Base-by-base conservation (phyloP, 1,140 invertebrate genomes). In the Cryptotermes secundus region DNA sequence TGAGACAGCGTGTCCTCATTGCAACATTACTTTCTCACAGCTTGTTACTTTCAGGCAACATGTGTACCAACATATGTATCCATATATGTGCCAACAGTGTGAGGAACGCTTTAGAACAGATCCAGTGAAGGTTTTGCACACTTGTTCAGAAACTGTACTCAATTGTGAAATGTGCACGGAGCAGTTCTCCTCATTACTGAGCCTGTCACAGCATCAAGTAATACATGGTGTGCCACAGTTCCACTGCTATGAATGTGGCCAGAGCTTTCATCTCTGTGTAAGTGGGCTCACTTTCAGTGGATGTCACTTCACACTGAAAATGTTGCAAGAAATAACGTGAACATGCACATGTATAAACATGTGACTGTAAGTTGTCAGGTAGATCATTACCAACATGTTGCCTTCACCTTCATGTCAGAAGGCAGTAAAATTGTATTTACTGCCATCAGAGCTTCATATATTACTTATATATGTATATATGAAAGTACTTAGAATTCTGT, bases 51-150 rank as follows among this genome's bases (percentile, higher is more conserved):
- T 87, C 79, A 85, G 88, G 35, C 86, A 88, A 19, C 91, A 91
- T 85, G 87, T 89, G 80, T 86, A 87, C 53, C 85, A 86, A 6
- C 91, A 91, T 85, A 89, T 90, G 24, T 90, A 90, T 84, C 89
- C 88, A 2, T 88, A 88, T 85, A 85, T 87, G 31, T 91, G 91
- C 87, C 86, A 88, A 34, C 86, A 86, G 24, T 91, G 91, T 87
- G 85, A 86, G 88, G 85, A 85, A 31, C 38, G 89, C 34, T 89
- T 91, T 83, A 85, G 87, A 24, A 45, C 81, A n/a, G 38, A 45
- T 24, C 14, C 38, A 45, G n/a, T 7, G 9, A 72, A 26, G 59
- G 14, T n/a, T 31, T 42, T 34, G 7, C 85, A 85, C 36, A 36
- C 79, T 31, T 85, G 85, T 45, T 59, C 79, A 36, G 82, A 79